phyloP scores from a whole-genome alignment of 2,888 invertebrate genomes.

The Pteria penguin region DNA sequence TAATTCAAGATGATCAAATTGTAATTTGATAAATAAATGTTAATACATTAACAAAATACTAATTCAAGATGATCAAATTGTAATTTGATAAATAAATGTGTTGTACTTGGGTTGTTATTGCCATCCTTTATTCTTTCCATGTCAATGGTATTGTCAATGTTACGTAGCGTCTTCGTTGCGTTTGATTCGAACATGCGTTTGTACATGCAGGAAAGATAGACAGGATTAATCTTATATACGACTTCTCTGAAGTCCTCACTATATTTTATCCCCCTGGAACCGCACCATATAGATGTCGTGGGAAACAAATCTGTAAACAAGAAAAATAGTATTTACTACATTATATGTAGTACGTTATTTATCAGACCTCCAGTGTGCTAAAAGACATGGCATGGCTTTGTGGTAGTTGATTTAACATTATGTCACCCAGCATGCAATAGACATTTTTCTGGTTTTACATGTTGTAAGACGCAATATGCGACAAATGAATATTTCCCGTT shows the following conservation, averaged over 20 bases:
- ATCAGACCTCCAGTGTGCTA: too few relatives aligned
- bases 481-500: too few relatives aligned
- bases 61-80: too few relatives aligned
- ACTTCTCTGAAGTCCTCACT: slow-evolving; percentile 56
- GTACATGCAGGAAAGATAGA: slow-evolving; percentile 57
- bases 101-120: neutral
- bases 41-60: too few relatives aligned
- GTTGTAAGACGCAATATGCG: too few relatives aligned
- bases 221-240: slow-evolving; percentile 58
- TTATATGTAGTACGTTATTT: neutral
- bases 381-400: too few relatives aligned
- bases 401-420: too few relatives aligned
- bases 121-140: neutral
- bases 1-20: too few relatives aligned
- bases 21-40: too few relatives aligned
- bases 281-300: slow-evolving; percentile 7
- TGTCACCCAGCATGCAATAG: too few relatives aligned
- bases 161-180: slow-evolving; percentile 49
- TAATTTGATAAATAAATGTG: too few relatives aligned
- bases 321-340: neutral
- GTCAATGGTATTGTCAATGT: slow-evolving; percentile 22
- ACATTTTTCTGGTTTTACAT: too few relatives aligned
- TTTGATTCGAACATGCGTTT: slow-evolving; percentile 62
- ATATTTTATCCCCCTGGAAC: slow-evolving; percentile 39
- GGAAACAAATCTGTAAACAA: neutral